Evolutionary conservation across 2,113 vertebrate genomes (phyloP).

Genomic region (Prinia subflava): DNA sequence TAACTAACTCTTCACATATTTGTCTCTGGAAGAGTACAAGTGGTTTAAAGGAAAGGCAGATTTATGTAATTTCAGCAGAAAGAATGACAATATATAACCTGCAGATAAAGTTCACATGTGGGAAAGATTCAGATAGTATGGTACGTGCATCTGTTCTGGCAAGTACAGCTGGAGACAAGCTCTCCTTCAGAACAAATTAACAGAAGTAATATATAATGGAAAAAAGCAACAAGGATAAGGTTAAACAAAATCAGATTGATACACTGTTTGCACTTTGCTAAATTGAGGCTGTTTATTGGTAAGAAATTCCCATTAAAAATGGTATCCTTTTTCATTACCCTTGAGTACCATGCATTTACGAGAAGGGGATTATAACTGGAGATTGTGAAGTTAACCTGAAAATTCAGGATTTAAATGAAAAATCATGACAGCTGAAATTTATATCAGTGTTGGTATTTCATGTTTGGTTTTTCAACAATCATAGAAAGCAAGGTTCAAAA

Average conservation of each 20-base stretch:
- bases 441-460: background rate
- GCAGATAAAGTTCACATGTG: background rate
- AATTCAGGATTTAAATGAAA: background rate
- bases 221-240: background rate
- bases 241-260: background rate
- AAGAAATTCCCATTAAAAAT: background rate
- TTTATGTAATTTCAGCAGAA: background rate
- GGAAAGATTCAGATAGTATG: background rate
- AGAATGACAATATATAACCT: background rate
- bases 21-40: background rate
- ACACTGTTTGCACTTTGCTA: background rate
- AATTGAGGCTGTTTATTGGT: background rate
- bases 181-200: background rate
- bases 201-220: background rate
- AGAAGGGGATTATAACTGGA: background rate
- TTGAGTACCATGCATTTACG: accelerated
- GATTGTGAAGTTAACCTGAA: background rate
- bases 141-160: background rate
- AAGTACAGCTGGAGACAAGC: background rate
- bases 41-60: background rate
- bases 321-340: background rate
- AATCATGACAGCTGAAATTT: background rate
- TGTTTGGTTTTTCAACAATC: background rate
- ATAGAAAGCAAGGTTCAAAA: background rate
- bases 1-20: background rate